Evolutionary conservation across 2,888 invertebrate genomes (phyloP).

Genomic region (Onchidella celtica): DNA sequence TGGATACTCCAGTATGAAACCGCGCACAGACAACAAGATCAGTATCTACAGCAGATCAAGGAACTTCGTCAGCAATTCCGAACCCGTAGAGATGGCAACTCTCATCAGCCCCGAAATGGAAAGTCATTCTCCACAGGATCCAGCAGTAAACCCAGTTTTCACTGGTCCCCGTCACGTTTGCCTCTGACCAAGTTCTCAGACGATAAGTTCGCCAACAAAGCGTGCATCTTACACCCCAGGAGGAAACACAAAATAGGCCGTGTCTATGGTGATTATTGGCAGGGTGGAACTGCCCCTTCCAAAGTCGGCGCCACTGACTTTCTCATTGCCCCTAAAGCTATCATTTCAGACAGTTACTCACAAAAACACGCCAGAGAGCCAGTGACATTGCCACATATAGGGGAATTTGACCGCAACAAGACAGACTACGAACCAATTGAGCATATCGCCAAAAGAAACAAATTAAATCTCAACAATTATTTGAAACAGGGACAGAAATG

Average conservation of each 20-base stretch:
- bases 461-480: slow-evolving; percentile 58
- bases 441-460: slow-evolving; percentile 64
- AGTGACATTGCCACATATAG: not conserved
- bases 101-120: not conserved
- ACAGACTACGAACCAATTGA: slow-evolving; percentile 70
- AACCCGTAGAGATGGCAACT: not conserved
- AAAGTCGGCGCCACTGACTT: not conserved
- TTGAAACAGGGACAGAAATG: slow-evolving; percentile 33
- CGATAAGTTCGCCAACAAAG: not conserved
- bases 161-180: slow-evolving; percentile 1
- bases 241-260: not conserved
- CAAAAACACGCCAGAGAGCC: not conserved
- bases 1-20: slow-evolving; percentile 65
- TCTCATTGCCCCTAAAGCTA: not conserved
- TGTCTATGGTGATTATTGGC: not conserved
- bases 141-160: not conserved
- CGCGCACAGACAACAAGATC: slow-evolving; percentile 61
- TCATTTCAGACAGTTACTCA: not conserved
- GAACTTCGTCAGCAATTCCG: slow-evolving; percentile 59
- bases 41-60: slow-evolving; percentile 62
- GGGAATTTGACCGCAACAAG: slow-evolving; percentile 56
- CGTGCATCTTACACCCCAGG: slow-evolving; percentile 5
- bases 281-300: not conserved
- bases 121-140: not conserved
- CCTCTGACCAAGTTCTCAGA: not conserved